These are phyloP conservation scores for Helarctos malayanus DNA, from an alignment of 2,797 vertebrate genomes.

Conservation along the genomic window DNA sequence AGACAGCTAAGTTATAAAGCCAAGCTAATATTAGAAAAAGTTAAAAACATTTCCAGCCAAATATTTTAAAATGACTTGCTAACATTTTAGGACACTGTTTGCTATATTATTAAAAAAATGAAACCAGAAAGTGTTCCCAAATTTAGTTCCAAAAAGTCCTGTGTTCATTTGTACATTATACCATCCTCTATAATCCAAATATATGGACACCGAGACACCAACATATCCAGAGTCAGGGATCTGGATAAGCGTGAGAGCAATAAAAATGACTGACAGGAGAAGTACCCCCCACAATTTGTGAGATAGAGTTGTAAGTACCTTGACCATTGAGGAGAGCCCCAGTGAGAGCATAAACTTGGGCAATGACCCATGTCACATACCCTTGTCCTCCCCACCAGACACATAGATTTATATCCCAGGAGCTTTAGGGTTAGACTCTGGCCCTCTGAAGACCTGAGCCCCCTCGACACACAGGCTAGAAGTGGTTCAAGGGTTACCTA, in stretches of 20 bases:
- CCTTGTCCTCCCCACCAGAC: background rate
- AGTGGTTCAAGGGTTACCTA: background rate
- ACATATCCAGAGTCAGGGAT: background rate
- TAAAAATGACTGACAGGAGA: background rate
- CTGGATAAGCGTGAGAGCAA: background rate
- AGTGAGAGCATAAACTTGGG: background rate
- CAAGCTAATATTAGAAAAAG: background rate
- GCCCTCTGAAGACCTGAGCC: background rate
- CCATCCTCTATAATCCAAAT: background rate
- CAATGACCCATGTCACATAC: background rate
- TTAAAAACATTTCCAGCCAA: slow-evolving; percentile 22
- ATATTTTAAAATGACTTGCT: slow-evolving; percentile 46
- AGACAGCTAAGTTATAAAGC: background rate
- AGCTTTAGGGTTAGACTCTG: background rate
- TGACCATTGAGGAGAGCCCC: background rate
- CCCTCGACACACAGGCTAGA: background rate
- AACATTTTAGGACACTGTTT: slow-evolving; percentile 21
- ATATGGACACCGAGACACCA: background rate
- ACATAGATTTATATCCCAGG: background rate
- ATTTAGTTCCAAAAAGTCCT: slow-evolving; percentile 33
- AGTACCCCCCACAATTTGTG: background rate
- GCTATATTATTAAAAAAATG: background rate
- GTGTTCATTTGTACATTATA: background rate
- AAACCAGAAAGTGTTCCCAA: background rate
- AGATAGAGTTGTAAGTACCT: background rate